A percentile compares a stretch with the other conserved stretches of the same genome.
These are phyloP conservation scores for Halictus rubicundus DNA, from an alignment of 1,140 invertebrate species.

Conservation along the genomic window DNA sequence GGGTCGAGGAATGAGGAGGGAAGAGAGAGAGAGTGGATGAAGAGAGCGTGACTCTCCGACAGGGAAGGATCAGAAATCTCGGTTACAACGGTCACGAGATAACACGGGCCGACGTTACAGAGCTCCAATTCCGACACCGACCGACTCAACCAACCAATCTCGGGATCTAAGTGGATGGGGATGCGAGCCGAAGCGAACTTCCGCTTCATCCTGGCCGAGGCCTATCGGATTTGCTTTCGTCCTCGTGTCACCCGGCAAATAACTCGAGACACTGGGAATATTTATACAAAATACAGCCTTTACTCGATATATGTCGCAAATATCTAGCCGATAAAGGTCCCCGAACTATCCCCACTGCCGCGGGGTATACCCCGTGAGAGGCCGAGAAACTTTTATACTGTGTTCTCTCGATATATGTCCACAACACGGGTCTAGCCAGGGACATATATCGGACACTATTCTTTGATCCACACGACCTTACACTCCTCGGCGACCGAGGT, in stretches of 20 bases:
- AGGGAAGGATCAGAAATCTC: conserved; percentile 17
- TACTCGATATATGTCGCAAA: too few species aligned
- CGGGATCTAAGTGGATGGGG: conserved; percentile 14
- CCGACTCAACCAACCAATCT: conserved; percentile 20
- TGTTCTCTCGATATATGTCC: too few species aligned
- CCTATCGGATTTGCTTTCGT: conserved; percentile 1
- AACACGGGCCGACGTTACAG: conserved; percentile 7
- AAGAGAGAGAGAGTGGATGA: conserved; percentile 3
- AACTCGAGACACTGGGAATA: too few species aligned
- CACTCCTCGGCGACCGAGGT: too few species aligned
- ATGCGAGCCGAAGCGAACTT: background rate
- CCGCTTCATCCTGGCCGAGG: background rate
- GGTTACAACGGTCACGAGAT: conserved; percentile 6
- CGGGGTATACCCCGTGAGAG: too few species aligned
- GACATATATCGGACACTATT: too few species aligned
- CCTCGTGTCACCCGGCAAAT: background rate
- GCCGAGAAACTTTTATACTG: too few species aligned
- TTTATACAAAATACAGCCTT: too few species aligned
- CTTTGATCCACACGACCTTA: too few species aligned
- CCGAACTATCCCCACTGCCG: too few species aligned
- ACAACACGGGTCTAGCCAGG: too few species aligned
- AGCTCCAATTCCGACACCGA: background rate
- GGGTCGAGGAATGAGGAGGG: background rate
- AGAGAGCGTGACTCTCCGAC: background rate
- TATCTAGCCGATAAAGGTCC: too few species aligned